Conservation (phyloP, 2,888 invertebrate genomes). For the Baccha elongata region DNA sequence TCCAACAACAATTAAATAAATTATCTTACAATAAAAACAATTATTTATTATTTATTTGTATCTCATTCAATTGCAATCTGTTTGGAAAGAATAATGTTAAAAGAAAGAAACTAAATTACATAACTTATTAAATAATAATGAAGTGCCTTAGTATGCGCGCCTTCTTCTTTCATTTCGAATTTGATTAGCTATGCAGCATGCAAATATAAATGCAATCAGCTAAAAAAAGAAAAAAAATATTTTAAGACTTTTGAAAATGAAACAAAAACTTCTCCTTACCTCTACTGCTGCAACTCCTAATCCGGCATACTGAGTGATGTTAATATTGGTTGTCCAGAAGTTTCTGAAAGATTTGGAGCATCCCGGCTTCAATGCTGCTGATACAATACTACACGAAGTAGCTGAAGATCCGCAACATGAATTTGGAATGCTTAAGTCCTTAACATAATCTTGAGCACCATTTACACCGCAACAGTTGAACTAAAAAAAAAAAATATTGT, state of each 20-base stretch:
- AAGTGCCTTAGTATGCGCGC: conserved; percentile 84
- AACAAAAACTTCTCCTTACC: conserved; percentile 82
- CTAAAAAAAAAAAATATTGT: conserved; percentile 44
- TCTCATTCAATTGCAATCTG: too few relatives aligned
- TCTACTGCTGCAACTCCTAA: conserved; percentile 88
- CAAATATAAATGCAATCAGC: conserved; percentile 91
- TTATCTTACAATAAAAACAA: too few relatives aligned
- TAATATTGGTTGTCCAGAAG: conserved; percentile 78
- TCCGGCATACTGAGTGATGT: conserved; percentile 86
- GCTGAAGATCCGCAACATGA: conserved; percentile 79
- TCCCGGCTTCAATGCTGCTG: conserved; percentile 75
- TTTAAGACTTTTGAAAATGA: neutral
- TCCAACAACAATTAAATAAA: too few relatives aligned
- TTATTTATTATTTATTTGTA: too few relatives aligned
- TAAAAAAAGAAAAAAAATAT: conserved; percentile 77
- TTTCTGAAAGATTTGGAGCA: conserved; percentile 81
- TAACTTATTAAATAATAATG: neutral
- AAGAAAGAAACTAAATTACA: too few relatives aligned
- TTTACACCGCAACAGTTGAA: conserved; percentile 79
- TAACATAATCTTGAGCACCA: conserved; percentile 76
- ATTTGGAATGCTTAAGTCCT: conserved; percentile 74
- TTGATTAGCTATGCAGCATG: conserved; percentile 93
- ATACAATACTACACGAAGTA: conserved; percentile 74
- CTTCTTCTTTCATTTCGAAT: conserved; percentile 91
- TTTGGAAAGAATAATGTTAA: too few relatives aligned